These are phyloP conservation scores for Clarias gariepinus DNA, from an alignment of 2,113 vertebrate species.

Conservation along the genomic window DNA sequence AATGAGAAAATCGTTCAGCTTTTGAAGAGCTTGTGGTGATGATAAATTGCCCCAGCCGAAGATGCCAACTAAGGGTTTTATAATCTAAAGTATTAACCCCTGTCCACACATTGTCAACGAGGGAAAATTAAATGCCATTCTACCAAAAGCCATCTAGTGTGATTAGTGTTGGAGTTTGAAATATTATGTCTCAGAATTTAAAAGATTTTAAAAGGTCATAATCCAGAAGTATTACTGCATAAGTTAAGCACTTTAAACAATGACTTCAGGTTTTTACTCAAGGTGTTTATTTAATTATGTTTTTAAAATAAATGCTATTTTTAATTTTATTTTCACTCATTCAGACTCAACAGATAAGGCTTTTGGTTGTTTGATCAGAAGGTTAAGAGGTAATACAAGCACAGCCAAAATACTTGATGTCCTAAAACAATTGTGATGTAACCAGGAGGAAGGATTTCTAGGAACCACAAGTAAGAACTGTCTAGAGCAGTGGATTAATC, in stretches of 20 bases:
- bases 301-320: not conserved
- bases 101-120: not conserved
- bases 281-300: not conserved
- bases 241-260: not conserved
- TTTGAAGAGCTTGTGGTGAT: not conserved
- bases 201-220: not conserved
- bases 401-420: no score
- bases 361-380: not conserved
- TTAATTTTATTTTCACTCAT: not conserved
- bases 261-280: not conserved
- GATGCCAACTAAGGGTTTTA: conserved; percentile 22
- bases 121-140: not conserved
- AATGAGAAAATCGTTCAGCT: not conserved
- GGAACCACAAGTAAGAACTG: not conserved
- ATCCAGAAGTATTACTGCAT: not conserved
- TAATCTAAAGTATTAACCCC: not conserved
- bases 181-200: not conserved
- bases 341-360: not conserved
- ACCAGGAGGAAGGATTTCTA: not conserved
- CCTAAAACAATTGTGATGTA: no score
- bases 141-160: conserved; percentile 6
- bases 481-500: not conserved
- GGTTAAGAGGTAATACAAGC: not conserved
- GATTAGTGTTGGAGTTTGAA: not conserved
- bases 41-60: not conserved